Conservation (phyloP, 1,140 invertebrate species). For the Piezodorus guildinii region DNA sequence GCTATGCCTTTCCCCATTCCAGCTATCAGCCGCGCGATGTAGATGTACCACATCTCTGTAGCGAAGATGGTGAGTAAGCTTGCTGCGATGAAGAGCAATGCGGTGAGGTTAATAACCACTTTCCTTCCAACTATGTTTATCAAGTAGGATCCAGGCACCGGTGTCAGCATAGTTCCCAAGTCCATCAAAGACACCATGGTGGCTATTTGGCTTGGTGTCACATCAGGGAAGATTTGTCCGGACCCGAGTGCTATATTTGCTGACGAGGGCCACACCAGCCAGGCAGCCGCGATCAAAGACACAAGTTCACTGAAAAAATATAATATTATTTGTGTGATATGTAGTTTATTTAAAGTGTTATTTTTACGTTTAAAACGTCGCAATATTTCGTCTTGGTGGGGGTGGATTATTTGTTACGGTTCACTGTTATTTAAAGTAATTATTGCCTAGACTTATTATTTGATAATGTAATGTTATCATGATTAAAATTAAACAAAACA, state of each 20-base stretch:
- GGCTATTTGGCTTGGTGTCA: constrained; percentile 10
- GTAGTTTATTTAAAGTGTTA: no score
- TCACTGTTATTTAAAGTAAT: no score
- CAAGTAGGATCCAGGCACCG: constrained; percentile 36
- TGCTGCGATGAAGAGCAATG: constrained; percentile 29
- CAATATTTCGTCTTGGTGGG: no score
- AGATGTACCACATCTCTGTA: constrained; percentile 33
- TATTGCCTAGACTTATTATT: no score
- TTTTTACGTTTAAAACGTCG: no score
- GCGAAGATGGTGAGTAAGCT: constrained; percentile 13
- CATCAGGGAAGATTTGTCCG: constrained; percentile 17
- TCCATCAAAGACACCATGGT: constrained; percentile 29
- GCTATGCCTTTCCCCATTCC: constrained; percentile 61
- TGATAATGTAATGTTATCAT: no score
- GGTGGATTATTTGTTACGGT: no score
- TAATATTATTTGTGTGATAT: no score
- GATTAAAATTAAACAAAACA: no score
- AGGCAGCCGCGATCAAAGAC: constrained; percentile 17
- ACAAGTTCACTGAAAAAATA: constrained; percentile 14
- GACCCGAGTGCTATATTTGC: constrained; percentile 17
- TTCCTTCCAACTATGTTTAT: constrained; percentile 65
- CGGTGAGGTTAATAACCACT: constrained; percentile 53
- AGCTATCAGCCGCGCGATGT: constrained; percentile 39
- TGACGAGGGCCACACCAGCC: constrained; percentile 27
- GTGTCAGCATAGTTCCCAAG: constrained; percentile 29